Evolutionary conservation across 2,113 vertebrate genomes (phyloP).

Genomic region (Terrapene triunguis): DNA sequence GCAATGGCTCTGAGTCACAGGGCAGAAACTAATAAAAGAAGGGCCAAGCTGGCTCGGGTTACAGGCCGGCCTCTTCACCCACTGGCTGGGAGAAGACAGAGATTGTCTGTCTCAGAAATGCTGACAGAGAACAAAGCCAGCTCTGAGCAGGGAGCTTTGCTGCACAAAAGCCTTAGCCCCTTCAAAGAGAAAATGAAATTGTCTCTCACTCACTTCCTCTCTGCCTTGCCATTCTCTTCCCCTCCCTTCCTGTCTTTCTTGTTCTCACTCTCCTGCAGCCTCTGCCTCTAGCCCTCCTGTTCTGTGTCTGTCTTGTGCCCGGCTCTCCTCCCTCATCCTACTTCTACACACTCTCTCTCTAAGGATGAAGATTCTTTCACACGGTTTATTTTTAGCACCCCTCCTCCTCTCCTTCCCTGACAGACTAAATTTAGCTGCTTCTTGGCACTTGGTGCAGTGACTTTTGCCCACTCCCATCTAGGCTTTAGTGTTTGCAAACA

Average conservation of each 20-base stretch:
- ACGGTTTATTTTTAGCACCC: background rate
- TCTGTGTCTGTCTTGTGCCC: background rate
- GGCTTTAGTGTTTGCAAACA: background rate
- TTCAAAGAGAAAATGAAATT: background rate
- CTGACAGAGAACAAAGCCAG: background rate
- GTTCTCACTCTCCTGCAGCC: background rate
- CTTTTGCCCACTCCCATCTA: background rate
- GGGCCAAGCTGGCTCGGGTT: background rate
- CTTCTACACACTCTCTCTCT: background rate
- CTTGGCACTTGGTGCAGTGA: background rate
- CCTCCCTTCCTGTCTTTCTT: background rate
- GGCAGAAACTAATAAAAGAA: background rate
- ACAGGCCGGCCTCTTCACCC: background rate
- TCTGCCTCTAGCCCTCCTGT: background rate
- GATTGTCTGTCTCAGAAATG: background rate
- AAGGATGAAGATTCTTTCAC: background rate
- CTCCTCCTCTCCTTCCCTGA: background rate
- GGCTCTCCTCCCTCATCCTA: background rate
- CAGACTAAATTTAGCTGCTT: background rate
- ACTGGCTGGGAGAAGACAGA: background rate
- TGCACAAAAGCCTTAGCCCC: background rate
- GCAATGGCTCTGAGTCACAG: background rate
- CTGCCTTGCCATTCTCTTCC: background rate
- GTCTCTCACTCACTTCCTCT: background rate
- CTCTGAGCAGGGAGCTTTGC: accelerated